Evolutionary conservation across 2,113 vertebrate species (phyloP), one percentile per base, ranked within the genome.

Genomic region (Hippocampus mohnikei): DNA sequence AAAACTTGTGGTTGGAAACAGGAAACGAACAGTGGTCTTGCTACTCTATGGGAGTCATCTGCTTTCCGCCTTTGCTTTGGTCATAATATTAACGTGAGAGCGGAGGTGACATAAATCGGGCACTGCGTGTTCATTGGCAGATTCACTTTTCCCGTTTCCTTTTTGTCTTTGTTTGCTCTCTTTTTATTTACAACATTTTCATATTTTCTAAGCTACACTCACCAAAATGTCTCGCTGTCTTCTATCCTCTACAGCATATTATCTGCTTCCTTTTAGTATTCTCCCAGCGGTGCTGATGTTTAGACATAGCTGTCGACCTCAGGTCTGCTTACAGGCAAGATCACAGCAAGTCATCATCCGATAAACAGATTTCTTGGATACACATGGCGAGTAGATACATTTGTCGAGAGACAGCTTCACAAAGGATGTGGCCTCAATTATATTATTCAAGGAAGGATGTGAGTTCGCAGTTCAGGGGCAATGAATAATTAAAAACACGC

Each of bases 361-460:
- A 91, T 91, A 89, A 91, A 85, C 64, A 37, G 78, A 87, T 89
- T 86, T 85, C 77, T 87, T 80, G 77, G 71, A 88, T 75, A 88
- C 84, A 87, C 75, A 85, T 86, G 75, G 81, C 64, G 27, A 81
- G 77, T 72, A 84, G 87, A 88, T 85, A 70, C 64, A 81, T 86
- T 87, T 88, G 80, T 76, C 87, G 78, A 63, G 55, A 86, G 77
- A 83, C 66, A 27, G 67, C 70, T 67, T 58, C 52, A 13, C 52
- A 33, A 74, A 78, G 73, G 79, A 80, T 73, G 69, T 21, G 27
- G 65, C 69, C 60, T 20, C 72, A 79, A 44, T 27, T 7, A 65
- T 84, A 84, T 85, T 86, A 80, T 67, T 74, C 40, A 60, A 74
- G 72, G 72, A 87, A 87, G 79, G 78, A 88, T 79, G 66, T 77